These are phyloP conservation scores for Tridacna gigas DNA, from an alignment of 2,888 invertebrate genomes.

Conservation along the genomic window DNA sequence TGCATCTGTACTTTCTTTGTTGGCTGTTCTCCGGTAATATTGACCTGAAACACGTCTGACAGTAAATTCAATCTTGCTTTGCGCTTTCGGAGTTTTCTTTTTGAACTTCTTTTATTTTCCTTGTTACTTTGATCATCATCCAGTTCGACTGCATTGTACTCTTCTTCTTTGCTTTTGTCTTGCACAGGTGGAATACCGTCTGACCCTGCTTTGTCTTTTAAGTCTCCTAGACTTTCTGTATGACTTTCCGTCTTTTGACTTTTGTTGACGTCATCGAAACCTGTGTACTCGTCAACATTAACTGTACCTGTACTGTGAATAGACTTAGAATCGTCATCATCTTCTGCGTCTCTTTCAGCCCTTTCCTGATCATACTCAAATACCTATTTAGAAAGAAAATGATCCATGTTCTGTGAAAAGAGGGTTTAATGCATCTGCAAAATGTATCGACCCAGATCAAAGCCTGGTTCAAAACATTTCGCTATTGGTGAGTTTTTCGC, in stretches of 20 bases:
- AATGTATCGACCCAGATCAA: no score
- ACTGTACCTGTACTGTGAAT: background rate
- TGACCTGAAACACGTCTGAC: conserved; percentile 34
- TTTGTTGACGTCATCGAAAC: background rate
- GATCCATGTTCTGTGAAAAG: no score
- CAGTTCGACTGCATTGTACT: no score
- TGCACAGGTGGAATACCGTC: no score
- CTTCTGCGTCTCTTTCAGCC: background rate
- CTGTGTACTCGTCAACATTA: background rate
- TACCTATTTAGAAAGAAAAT: no score
- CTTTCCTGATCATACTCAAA: no score
- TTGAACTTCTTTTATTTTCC: background rate
- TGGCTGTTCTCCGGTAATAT: conserved; percentile 28
- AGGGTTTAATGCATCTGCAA: no score
- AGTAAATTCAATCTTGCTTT: conserved; percentile 1
- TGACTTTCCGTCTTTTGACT: background rate
- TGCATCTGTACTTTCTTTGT: conserved; percentile 32
- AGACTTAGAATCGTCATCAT: background rate
- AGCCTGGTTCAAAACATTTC: no score
- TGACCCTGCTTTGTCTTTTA: background rate
- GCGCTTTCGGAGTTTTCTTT: conserved; percentile 1
- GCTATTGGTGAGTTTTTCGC: no score
- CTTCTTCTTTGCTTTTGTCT: no score
- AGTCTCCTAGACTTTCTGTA: background rate
- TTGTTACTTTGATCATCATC: background rate